Evolutionary conservation across 2,888 invertebrate species (phyloP), one percentile per base, ranked within the genome.

Genomic region (Bugulina stolonifera): DNA sequence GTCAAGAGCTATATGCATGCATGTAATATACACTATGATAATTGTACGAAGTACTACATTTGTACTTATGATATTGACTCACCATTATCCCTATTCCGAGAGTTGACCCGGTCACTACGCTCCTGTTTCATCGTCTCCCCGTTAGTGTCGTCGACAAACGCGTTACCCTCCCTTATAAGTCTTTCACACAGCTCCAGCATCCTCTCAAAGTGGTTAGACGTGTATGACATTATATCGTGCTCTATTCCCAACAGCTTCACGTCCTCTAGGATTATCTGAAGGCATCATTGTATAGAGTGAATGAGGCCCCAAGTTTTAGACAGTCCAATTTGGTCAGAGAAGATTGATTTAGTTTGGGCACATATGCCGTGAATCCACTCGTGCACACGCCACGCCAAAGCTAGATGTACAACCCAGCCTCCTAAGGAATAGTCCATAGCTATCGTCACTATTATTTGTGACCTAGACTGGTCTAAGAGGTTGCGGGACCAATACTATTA

Each of bases 71-170:
- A 5, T 43, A 18, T 34, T 2, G 35, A 86, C 90, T 86, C 85
- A 94, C 94, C 87, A 82, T 94, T 94, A 78, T 88, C 89, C 76
- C 95, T 89, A 84, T 93, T 93, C 72, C 86, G 88, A 57, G 96
- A 96, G 76, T 94, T 93, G 18, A 89, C 84, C 81, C 90, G 90
- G 83, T 93, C 91, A 78, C 98, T 97, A 22, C 99, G 88, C 84
- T 99, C 94, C 72, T 89, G 89, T 84, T 97, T 96, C 98, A 99
- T 99, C 74, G 89, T 87, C 80, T 95, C 93, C 0, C 94, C 91
- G 1, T 94, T 93, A 0, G 99, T 99, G 83, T 99, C 92, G 82
- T 99, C 99, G 0, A 93, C 95, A 82, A 93, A 99, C 0, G 98
- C 98, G 79, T 92, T 93, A n/a, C 91, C 90, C 57, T 91, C 90